These are phyloP conservation scores for Eublepharis macularius DNA, from an alignment of 2,113 vertebrate species.

Conservation along the genomic window DNA sequence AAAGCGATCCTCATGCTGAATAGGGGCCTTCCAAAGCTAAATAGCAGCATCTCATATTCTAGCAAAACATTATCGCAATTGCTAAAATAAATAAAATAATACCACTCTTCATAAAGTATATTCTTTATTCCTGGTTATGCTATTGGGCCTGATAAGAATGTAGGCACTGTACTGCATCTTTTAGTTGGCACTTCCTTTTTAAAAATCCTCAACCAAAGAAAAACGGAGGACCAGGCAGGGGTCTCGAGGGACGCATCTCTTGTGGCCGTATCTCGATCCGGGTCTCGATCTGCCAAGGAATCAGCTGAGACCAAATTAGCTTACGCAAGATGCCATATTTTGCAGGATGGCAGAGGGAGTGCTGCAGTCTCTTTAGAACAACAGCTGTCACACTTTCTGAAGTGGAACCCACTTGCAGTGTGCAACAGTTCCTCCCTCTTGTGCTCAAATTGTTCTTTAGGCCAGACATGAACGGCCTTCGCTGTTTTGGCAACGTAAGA, in stretches of 20 bases:
- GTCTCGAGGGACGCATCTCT: too few species aligned
- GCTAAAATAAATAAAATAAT: background rate
- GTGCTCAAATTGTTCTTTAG: too few species aligned
- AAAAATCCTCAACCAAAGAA: background rate
- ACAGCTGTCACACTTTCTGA: too few species aligned
- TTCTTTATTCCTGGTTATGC: background rate
- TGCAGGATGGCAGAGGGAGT: background rate
- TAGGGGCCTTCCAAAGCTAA: background rate
- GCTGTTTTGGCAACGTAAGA: too few species aligned
- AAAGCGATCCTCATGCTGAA: background rate
- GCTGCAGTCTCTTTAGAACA: background rate
- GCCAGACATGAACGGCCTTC: too few species aligned
- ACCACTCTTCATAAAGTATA: background rate
- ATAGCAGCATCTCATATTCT: background rate
- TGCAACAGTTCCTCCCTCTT: too few species aligned
- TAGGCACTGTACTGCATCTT: background rate
- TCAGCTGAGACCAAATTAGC: background rate
- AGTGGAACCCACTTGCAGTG: too few species aligned
- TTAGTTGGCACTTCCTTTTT: background rate
- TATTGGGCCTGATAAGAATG: background rate
- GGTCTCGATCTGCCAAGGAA: background rate
- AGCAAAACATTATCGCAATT: background rate
- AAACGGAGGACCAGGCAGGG: background rate
- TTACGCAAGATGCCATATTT: background rate
- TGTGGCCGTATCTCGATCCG: background rate